A percentile compares a stretch with the other conserved stretches of the same genome.
Conservation (phyloP, 2,113 vertebrate genomes). For the Chloropsis hardwickii region DNA sequence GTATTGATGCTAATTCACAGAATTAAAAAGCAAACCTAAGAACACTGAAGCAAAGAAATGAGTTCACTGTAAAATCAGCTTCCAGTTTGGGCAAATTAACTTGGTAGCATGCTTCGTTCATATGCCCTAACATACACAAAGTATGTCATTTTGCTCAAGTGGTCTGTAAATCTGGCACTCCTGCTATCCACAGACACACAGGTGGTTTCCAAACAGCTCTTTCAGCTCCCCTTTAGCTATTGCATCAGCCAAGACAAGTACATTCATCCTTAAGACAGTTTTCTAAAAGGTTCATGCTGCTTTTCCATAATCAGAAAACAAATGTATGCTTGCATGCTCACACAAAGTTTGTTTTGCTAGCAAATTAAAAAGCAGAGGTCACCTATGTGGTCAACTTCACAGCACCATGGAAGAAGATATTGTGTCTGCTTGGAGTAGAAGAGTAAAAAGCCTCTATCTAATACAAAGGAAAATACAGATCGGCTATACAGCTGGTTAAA, state of each 20-base stretch:
- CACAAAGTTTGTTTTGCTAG: not conserved
- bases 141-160: not conserved
- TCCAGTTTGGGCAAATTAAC: not conserved
- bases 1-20: slow-evolving; percentile 33
- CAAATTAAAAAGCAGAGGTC: not conserved
- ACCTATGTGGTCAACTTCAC: not conserved
- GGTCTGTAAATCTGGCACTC: not conserved
- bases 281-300: not conserved
- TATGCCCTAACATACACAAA: not conserved
- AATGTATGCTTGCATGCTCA: not conserved
- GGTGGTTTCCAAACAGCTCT: not conserved
- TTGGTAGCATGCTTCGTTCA: not conserved
- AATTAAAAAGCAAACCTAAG: not conserved
- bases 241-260: not conserved
- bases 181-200: not conserved
- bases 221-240: not conserved
- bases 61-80: not conserved
- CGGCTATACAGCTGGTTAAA: not conserved
- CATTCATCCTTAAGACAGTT: not conserved
- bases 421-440: not conserved
- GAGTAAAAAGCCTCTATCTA: not conserved
- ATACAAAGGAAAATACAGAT: not conserved
- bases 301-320: not conserved
- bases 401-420: not conserved
- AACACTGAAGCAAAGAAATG: not conserved